Conservation (phyloP, 2,797 vertebrate genomes). For the Acipenser ruthenus region DNA sequence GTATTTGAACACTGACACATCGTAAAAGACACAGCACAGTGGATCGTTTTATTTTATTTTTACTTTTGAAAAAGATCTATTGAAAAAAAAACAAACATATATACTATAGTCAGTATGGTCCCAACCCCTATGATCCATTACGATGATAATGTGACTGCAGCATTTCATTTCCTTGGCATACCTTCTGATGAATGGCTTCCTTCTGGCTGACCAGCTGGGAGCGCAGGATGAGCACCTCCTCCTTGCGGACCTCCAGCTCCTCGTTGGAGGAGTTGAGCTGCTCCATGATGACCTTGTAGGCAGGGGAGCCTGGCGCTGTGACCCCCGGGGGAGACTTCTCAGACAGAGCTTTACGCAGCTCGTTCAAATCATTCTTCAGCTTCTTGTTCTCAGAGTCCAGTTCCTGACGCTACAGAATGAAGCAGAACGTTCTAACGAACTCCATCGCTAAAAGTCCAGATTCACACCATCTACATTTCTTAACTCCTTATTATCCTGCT, state of each 20-base stretch:
- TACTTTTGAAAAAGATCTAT: constrained; percentile 35
- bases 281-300: constrained; percentile 87
- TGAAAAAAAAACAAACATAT: constrained; percentile 3
- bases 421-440: not conserved
- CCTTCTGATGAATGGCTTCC: constrained; percentile 91
- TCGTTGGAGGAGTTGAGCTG: constrained; percentile 87
- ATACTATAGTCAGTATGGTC: constrained; percentile 1
- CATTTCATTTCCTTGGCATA: constrained; percentile 31
- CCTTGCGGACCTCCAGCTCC: constrained; percentile 93
- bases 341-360: constrained; percentile 79
- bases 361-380: constrained; percentile 82
- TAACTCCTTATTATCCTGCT: too few relatives aligned
- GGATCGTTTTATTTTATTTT: too few relatives aligned
- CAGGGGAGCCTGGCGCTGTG: constrained; percentile 76
- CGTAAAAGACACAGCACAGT: too few relatives aligned
- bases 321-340: constrained; percentile 61
- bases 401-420: constrained; percentile 77
- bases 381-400: constrained; percentile 98
- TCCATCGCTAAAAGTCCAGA: not conserved
- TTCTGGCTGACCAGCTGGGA: constrained; percentile 97
- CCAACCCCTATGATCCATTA: not conserved
- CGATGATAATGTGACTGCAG: not conserved
- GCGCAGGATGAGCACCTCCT: constrained; percentile 92
- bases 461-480: too few relatives aligned
- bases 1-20: too few relatives aligned